A percentile compares a stretch with the other conserved stretches of the same genome.
phyloP scores from a whole-genome alignment of 2,797 vertebrate genomes.

The Pteropus rufus region DNA sequence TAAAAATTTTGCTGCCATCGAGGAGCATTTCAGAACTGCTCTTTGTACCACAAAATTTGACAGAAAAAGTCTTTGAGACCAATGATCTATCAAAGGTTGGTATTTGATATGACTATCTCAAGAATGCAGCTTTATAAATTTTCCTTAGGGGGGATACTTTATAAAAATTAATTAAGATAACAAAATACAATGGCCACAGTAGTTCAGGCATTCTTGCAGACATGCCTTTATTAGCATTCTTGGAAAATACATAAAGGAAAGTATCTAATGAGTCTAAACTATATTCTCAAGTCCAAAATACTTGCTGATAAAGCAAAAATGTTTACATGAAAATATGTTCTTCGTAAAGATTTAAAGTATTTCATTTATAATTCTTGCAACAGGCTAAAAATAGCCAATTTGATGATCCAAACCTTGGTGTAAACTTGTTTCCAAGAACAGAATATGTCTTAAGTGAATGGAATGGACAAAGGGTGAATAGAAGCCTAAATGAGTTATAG shows the following conservation, averaged over 20 bases:
- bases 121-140: neutral
- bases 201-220: neutral
- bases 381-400: neutral
- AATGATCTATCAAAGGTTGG: neutral
- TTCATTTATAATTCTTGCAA: neutral
- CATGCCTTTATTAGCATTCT: neutral
- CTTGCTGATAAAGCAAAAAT: neutral
- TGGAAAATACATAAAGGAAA: neutral
- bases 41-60: neutral
- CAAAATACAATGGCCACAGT: neutral
- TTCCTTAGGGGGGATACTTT: neutral
- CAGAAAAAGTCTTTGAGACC: neutral
- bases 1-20: neutral
- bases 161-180: neutral
- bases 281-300: neutral
- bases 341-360: neutral
- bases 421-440: slow-evolving; percentile 7
- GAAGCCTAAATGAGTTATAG: neutral
- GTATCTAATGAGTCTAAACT: slow-evolving; percentile 14
- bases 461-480: neutral
- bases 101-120: slow-evolving; percentile 15
- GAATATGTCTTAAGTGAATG: neutral
- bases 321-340: neutral
- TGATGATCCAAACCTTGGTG: neutral
- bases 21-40: slow-evolving; percentile 9